Percentiles rank a stretch among this genome's conserved stretches.
Conservation (phyloP, 2,797 vertebrate genomes). For the Podargus strigoides region DNA sequence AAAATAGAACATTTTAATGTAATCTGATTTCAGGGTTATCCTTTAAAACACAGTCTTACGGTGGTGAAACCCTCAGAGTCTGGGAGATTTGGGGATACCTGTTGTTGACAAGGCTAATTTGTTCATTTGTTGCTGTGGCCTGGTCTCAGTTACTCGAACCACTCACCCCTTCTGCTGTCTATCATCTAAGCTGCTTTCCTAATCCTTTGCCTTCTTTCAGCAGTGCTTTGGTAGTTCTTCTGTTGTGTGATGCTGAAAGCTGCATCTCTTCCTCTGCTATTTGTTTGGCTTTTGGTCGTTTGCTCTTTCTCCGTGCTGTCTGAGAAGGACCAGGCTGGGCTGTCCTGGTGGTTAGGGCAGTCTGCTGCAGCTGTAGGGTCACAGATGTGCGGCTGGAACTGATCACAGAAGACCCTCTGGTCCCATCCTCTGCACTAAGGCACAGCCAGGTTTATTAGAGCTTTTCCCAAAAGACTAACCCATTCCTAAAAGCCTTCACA, state of each 20-base stretch:
- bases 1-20: neutral
- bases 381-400: fast-evolving
- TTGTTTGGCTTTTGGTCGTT: neutral
- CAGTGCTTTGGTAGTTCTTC: neutral
- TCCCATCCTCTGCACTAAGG: neutral
- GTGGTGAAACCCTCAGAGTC: neutral
- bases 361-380: neutral
- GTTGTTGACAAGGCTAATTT: neutral
- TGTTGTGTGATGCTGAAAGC: neutral
- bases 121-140: neutral
- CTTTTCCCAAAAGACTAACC: neutral
- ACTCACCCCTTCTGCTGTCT: neutral
- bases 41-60: neutral
- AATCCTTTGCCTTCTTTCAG: neutral
- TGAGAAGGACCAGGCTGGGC: neutral
- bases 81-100: neutral
- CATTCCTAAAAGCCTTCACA: neutral
- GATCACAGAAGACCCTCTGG: neutral
- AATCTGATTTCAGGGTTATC: neutral
- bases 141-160: neutral
- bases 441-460: neutral
- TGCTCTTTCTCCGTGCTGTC: neutral
- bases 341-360: neutral
- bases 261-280: neutral
- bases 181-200: neutral